Conservation (phyloP, 2,113 vertebrate genomes). For the Etia nguti region DNA sequence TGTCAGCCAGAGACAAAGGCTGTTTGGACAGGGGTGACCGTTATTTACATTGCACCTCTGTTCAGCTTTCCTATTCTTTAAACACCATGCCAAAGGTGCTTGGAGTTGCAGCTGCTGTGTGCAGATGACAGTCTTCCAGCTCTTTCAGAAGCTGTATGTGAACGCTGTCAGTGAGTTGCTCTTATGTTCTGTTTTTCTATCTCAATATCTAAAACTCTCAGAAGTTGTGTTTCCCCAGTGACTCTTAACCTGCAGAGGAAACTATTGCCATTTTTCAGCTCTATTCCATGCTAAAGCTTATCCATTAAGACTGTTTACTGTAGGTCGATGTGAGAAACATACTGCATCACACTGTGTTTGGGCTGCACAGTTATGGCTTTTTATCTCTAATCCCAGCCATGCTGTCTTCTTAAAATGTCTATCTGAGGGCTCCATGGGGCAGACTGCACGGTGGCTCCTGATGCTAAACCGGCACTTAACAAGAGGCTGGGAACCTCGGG, state of each 20-base stretch:
- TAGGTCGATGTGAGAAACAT: neutral
- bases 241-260: slow-evolving; percentile 1
- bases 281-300: neutral
- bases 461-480: slow-evolving; percentile 51
- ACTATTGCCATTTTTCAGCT: neutral
- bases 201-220: neutral
- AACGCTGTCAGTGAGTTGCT: neutral
- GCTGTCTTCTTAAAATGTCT: slow-evolving; percentile 38
- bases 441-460: slow-evolving; percentile 16
- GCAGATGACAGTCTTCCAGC: neutral
- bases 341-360: slow-evolving; percentile 41
- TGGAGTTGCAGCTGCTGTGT: neutral
- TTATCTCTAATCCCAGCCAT: slow-evolving; percentile 45
- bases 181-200: neutral
- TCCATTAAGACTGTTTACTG: slow-evolving; percentile 42
- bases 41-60: slow-evolving; percentile 47
- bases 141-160: neutral
- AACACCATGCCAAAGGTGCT: neutral
- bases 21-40: slow-evolving; percentile 41
- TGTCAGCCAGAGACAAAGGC: slow-evolving; percentile 28
- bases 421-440: slow-evolving; percentile 23
- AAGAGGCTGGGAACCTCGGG: slow-evolving; percentile 30
- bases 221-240: neutral
- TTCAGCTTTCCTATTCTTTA: slow-evolving; percentile 25
- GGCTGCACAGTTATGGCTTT: slow-evolving; percentile 33